Conservation (phyloP, 2,113 vertebrate species). For the Tursiops truncatus region DNA sequence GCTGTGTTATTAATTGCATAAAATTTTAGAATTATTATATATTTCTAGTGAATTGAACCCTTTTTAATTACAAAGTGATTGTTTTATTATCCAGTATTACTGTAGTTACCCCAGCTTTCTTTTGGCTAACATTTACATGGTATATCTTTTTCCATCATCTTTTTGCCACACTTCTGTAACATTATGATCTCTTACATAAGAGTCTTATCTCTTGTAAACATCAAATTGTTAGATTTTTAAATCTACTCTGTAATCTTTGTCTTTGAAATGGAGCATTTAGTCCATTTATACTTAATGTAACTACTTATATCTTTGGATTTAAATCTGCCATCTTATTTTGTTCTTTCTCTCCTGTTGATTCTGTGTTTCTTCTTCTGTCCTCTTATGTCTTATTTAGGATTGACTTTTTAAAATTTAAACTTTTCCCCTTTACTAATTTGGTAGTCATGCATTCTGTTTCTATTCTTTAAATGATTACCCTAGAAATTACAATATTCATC, state of each 20-base stretch:
- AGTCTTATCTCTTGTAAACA: neutral
- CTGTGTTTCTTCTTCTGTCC: neutral
- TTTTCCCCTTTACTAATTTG: neutral
- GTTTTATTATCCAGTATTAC: neutral
- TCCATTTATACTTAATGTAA: neutral
- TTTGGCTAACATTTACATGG: neutral
- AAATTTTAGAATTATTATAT: neutral
- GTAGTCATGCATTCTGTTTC: neutral
- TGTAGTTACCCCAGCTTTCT: neutral
- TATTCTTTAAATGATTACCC: neutral
- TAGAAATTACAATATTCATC: neutral
- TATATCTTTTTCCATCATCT: conserved; percentile 6
- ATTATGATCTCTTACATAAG: neutral
- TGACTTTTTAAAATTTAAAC: neutral
- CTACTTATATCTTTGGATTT: neutral
- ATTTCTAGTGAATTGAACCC: neutral
- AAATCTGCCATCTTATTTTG: neutral
- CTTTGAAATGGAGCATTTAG: neutral
- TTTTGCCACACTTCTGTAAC: neutral
- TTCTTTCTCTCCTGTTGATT: neutral
- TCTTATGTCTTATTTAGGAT: neutral
- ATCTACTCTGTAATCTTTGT: neutral
- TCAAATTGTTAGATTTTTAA: neutral
- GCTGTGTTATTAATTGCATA: neutral
- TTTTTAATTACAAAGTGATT: neutral